Conservation (phyloP, 2,888 invertebrate species). For the Leucozona laternaria region DNA sequence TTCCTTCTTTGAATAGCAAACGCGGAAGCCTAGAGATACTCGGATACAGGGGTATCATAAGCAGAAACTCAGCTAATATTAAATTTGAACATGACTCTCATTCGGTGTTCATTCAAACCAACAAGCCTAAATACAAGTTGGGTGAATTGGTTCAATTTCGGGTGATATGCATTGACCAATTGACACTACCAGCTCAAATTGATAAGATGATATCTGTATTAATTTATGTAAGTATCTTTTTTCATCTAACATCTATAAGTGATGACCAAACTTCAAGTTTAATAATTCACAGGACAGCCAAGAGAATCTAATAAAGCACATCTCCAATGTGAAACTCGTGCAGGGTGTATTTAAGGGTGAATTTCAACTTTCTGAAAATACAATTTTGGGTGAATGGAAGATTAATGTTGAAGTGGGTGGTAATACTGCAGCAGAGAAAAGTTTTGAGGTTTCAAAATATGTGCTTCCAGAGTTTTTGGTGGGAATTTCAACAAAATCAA, state of each 20-base stretch:
- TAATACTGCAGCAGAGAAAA: slow-evolving; percentile 78
- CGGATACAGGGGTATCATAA: slow-evolving; percentile 26
- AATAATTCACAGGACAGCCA: slow-evolving; percentile 87
- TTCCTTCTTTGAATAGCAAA: slow-evolving; percentile 17
- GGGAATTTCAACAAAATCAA: slow-evolving; percentile 91
- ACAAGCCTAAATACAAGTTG: slow-evolving; percentile 95
- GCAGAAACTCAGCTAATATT: background rate
- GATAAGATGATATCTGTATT: slow-evolving; percentile 83
- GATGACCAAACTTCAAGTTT: background rate
- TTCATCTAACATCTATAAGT: background rate
- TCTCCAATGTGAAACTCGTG: slow-evolving; percentile 85
- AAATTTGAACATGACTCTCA: slow-evolving; percentile 81
- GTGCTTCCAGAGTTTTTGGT: slow-evolving; percentile 97
- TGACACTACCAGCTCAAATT: slow-evolving; percentile 88
- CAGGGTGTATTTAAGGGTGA: slow-evolving; percentile 88
- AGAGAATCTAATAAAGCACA: slow-evolving; percentile 93
- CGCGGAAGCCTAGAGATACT: background rate
- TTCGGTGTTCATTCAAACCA: slow-evolving; percentile 95
- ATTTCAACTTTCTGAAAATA: slow-evolving; percentile 89
- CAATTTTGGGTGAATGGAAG: slow-evolving; percentile 94
- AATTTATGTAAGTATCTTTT: slow-evolving; percentile 85
- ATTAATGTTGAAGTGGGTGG: slow-evolving; percentile 78
- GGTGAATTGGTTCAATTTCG: slow-evolving; percentile 91
- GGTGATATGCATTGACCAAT: slow-evolving; percentile 86
- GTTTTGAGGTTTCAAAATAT: slow-evolving; percentile 91